Conservation (phyloP, 2,113 vertebrate genomes). For the Antidorcas marsupialis region DNA sequence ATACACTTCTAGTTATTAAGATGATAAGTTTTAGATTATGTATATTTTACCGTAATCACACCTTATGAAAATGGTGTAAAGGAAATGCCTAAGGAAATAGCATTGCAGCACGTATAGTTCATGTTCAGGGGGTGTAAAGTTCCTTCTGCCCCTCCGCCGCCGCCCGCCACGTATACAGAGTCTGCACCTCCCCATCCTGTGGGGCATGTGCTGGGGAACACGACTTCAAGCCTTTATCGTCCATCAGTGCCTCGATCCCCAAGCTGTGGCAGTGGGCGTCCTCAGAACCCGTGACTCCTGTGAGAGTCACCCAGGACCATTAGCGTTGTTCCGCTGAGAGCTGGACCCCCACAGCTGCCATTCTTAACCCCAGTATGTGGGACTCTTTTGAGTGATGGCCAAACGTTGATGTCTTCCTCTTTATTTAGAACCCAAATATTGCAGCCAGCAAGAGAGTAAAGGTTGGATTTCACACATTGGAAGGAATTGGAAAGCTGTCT, state of each 20-base stretch:
- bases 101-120: neutral
- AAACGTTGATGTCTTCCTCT: neutral
- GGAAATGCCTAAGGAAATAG: neutral
- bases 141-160: neutral
- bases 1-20: neutral
- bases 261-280: too few relatives aligned
- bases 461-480: neutral
- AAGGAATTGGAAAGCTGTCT: slow-evolving; percentile 27
- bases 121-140: neutral
- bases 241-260: too few relatives aligned
- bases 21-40: neutral
- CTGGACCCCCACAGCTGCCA: neutral
- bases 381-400: neutral
- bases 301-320: neutral
- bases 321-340: neutral
- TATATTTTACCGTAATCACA: neutral
- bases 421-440: neutral
- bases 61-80: neutral
- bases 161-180: fast-evolving
- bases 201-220: too few relatives aligned
- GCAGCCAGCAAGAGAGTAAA: neutral
- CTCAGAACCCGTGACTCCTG: neutral
- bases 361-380: neutral
- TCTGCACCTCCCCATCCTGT: neutral
- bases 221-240: neutral